Conservation (phyloP, 2,888 invertebrate genomes). For the Limnephilus auricula region DNA sequence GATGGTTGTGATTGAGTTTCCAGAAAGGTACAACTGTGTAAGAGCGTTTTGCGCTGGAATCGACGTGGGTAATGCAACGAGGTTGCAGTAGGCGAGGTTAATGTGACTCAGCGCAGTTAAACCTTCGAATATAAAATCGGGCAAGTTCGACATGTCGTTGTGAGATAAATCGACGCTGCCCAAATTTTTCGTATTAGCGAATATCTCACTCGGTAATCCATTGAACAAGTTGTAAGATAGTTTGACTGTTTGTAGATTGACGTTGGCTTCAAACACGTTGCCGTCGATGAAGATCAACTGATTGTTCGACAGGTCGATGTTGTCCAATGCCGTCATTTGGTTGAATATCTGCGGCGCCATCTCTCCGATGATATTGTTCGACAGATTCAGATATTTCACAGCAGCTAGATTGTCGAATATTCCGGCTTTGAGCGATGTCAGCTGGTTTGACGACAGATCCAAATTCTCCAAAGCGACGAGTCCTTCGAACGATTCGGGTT, state of each 20-base stretch:
- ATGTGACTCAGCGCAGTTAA: slow-evolving; percentile 38
- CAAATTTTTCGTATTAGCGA: slow-evolving; percentile 47
- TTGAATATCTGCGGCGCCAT: slow-evolving; percentile 52
- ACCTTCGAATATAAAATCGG: slow-evolving; percentile 54
- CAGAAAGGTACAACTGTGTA: slow-evolving; percentile 41
- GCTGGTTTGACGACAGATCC: slow-evolving; percentile 53
- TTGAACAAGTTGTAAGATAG: slow-evolving; percentile 50
- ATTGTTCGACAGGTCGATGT: slow-evolving; percentile 57
- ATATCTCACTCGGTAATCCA: slow-evolving; percentile 55
- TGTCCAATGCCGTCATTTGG: slow-evolving; percentile 46
- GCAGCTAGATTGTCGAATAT: slow-evolving; percentile 50
- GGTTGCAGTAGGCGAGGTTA: slow-evolving; percentile 41
- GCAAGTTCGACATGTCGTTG: slow-evolving; percentile 50
- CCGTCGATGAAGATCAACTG: slow-evolving; percentile 33
- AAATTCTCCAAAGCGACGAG: slow-evolving; percentile 53
- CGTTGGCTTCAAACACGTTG: slow-evolving; percentile 49
- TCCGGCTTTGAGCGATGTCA: slow-evolving; percentile 38
- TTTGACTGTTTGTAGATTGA: slow-evolving; percentile 23
- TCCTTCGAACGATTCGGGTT: slow-evolving; percentile 42
- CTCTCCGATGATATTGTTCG: slow-evolving; percentile 40
- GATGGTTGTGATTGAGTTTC: slow-evolving; percentile 53
- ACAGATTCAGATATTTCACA: slow-evolving; percentile 53
- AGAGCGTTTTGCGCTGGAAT: slow-evolving; percentile 49
- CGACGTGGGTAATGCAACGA: slow-evolving; percentile 50
- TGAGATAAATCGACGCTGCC: slow-evolving; percentile 50